phyloP scores from a whole-genome alignment of 92 coral and sea anemone genomes.

The Heliopora coerulea region DNA sequence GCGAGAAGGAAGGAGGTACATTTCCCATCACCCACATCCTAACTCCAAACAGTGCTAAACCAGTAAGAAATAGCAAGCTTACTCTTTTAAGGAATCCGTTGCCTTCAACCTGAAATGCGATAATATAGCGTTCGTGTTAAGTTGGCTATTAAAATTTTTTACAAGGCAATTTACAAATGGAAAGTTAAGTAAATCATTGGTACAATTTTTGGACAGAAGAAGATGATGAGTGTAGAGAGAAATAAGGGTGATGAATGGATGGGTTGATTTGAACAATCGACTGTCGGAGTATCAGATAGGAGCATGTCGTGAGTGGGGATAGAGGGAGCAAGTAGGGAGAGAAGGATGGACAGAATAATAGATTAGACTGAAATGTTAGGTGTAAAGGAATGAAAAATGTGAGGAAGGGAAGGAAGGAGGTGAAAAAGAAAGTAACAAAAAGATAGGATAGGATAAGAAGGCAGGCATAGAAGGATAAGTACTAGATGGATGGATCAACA shows the following conservation, averaged over 20 bases:
- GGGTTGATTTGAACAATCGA: no score
- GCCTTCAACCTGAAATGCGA: conserved; percentile 55
- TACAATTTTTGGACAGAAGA: neutral
- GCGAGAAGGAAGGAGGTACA: conserved; percentile 83
- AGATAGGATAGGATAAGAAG: neutral
- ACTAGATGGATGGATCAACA: neutral
- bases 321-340: neutral
- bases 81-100: conserved; percentile 63
- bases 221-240: neutral
- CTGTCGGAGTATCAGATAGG: no score
- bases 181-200: neutral
- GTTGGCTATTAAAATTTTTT: neutral
- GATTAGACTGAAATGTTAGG: no score
- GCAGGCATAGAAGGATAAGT: neutral
- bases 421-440: neutral
- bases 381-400: neutral
- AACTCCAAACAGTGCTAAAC: conserved; percentile 48
- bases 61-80: conserved; percentile 52
- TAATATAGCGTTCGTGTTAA: neutral
- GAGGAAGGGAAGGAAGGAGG: neutral
- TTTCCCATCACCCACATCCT: conserved; percentile 83
- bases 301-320: neutral
- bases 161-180: neutral
- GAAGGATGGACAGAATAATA: neutral
- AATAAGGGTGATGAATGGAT: neutral